Evolutionary conservation across 2,797 vertebrate genomes (phyloP), one percentile per base, ranked within the genome.

Genomic region (Aldrovandia affinis): DNA sequence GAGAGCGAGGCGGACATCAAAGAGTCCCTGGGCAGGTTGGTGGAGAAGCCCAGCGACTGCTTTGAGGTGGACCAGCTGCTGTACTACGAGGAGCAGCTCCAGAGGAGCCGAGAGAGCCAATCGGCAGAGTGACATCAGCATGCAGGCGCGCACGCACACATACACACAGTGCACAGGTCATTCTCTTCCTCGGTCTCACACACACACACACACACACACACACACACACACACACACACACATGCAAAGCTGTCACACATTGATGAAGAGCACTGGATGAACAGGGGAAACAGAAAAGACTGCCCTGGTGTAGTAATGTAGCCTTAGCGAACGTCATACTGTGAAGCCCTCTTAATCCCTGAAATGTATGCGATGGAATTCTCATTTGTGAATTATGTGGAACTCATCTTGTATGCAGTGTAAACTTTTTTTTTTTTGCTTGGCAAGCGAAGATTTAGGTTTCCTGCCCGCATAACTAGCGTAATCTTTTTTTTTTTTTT

Each of bases 61-160:
- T 95, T 96, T 63, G 94, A 96, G 88, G 95, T 96, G 47, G 96
- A 97, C 87, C 96, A 97, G 86, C 94, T 97, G 81, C 93, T 97
- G 39, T 97, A 96, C 87, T 96, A 96, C 0, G 96, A 97, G 86
- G 94, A 96, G 0, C 94, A 95, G 86, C 89, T 96, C 0, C 88
- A 85, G 84, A 84, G 75, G 57, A 59, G 88, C 14, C 47, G 30
- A 59, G 47, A 81, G 78, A 20, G 2, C 59, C 79, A 84, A n/a
- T n/a, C n/a, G n/a, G n/a, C n/a, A 42, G 25, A 73, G 0, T 9
- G 85, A 88, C 36, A 39, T 18, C 6, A 42, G 20, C 47, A 79
- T 33, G 28, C 65, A 36, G 1, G 12, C 65, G 4, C 15, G 14
- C 65, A 70, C 65, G 36, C 65, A 70, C 15, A 9, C 14, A 63